Evolutionary conservation across 2,888 invertebrate species (phyloP).

Genomic region (Clusia tigrina): DNA sequence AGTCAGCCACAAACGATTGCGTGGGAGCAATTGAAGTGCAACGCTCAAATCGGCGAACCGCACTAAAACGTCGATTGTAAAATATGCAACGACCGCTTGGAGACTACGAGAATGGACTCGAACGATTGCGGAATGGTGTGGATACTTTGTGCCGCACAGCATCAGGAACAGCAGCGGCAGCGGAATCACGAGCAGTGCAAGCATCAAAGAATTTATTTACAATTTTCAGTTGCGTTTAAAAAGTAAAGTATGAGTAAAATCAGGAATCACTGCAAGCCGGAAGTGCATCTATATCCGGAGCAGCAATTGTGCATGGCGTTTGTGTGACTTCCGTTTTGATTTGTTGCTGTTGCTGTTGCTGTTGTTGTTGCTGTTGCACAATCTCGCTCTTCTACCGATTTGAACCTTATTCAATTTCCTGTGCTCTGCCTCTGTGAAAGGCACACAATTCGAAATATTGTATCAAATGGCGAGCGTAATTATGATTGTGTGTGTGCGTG

Average conservation of each 20-base stretch:
- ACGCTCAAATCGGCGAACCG: neutral
- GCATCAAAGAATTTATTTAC: no score
- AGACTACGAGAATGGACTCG: no score
- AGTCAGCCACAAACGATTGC: neutral
- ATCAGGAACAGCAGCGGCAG: no score
- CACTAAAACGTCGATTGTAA: neutral
- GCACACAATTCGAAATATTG: neutral
- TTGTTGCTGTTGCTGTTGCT: neutral
- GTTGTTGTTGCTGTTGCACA: neutral
- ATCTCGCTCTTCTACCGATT: neutral
- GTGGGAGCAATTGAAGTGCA: neutral
- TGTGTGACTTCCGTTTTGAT: neutral
- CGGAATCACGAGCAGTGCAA: no score
- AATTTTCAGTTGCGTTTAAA: no score
- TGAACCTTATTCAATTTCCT: constrained; percentile 1
- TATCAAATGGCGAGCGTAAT: neutral
- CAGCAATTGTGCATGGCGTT: constrained; percentile 17
- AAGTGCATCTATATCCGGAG: constrained; percentile 5
- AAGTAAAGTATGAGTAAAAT: neutral
- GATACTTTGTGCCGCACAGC: no score
- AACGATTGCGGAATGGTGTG: no score
- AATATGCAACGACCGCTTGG: neutral
- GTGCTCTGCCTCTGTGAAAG: constrained; percentile 1
- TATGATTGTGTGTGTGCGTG: constrained; percentile 4
- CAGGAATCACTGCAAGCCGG: neutral